Evolutionary conservation across 2,113 vertebrate genomes (phyloP), one percentile per base, ranked within the genome.

Genomic region (Xenopus borealis): DNA sequence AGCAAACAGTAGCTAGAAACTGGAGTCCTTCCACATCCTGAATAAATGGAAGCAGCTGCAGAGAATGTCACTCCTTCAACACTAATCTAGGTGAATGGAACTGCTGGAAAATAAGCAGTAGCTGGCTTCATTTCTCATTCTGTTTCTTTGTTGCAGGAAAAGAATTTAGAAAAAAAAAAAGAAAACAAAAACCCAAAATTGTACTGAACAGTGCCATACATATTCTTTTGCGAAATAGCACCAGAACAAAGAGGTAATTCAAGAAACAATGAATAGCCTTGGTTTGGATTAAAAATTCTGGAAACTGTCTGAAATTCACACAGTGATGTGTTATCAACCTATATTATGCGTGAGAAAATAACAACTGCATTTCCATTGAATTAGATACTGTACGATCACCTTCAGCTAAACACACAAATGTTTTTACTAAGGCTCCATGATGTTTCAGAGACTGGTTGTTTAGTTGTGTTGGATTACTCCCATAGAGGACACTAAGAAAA

Each of bases 71-170:
- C 70, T 69, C 52, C 50, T 69, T 76, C 18, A 69, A 53, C 73
- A 27, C 73, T 76, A 76, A 76, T 75, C 65, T 77, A 77, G 74
- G 74, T 69, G 74, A 70, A 77, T 70, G 74, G 74, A 70, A 16
- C 72, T 44, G 30, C 27, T 40, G 30, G 58, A 62, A 70, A 62
- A 62, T 57, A 63, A 62, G 59, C 66, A 64, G 65, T 50, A 67
- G 27, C 74, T 57, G 67, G 74, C 67, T 77, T 70, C 47, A 44
- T 69, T 69, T 70, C 59, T 14, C 18, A 70, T 76, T 76, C 66
- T 76, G 62, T 69, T 61, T 69, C 59, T 63, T 76, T 76, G 73
- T 76, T 76, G 33, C 59, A 69, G 68, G 73, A 75, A 75, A 75
- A 75, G 55, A 75, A 68, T 75, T 44, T 45, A 61, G 50, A 68